phyloP scores from a whole-genome alignment of 2,888 invertebrate species.

The Bedellia somnulentella region DNA sequence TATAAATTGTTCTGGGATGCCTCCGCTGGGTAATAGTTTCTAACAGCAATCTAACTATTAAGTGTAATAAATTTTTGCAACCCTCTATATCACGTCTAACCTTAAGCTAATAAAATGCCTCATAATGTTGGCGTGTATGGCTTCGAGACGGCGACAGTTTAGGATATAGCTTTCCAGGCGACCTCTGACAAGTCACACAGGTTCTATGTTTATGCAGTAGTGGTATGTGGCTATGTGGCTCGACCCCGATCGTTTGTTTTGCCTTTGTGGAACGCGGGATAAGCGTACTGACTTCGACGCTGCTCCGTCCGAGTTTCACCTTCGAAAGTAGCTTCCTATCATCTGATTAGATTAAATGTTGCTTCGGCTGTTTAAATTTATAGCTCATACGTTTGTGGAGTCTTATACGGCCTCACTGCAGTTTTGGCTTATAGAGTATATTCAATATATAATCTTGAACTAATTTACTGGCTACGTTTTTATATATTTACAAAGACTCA shows the following conservation, averaged over 20 bases:
- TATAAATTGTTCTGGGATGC: slow-evolving; percentile 41
- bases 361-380: too few species aligned
- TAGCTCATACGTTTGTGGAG: too few species aligned
- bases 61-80: slow-evolving; percentile 9
- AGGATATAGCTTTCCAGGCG: not conserved
- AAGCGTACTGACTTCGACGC: slow-evolving; percentile 12
- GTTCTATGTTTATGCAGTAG: slow-evolving; percentile 1
- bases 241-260: slow-evolving; percentile 22
- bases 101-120: too few species aligned
- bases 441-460: too few species aligned
- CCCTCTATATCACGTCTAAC: too few species aligned
- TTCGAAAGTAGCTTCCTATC: too few species aligned
- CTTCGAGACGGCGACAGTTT: not conserved
- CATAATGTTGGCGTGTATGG: too few species aligned
- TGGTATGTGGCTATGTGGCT: slow-evolving; percentile 10
- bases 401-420: too few species aligned
- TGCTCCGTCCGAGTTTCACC: slow-evolving; percentile 3
- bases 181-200: slow-evolving; percentile 2
- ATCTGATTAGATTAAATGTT: too few species aligned
- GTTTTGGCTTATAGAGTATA: too few species aligned
- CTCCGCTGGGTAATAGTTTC: slow-evolving; percentile 8
- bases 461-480: too few species aligned
- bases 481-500: too few species aligned
- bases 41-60: slow-evolving; percentile 7
- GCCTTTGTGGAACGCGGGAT: slow-evolving; percentile 52